These are phyloP conservation scores for Calameuta idolon DNA, from an alignment of 2,888 invertebrate species.

Conservation along the genomic window DNA sequence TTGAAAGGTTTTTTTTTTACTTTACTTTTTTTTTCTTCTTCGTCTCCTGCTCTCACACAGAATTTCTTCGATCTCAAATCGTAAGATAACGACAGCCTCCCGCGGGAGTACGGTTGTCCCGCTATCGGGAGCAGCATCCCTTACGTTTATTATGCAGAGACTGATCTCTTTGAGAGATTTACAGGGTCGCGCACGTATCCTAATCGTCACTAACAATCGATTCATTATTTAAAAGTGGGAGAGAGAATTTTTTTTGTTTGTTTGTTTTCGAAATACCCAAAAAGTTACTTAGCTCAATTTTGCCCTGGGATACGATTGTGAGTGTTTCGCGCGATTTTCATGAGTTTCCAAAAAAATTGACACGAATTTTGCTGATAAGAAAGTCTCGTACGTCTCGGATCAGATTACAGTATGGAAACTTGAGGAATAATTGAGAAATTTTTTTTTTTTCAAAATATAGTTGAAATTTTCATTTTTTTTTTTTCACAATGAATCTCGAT, in stretches of 20 bases:
- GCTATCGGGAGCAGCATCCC: not conserved
- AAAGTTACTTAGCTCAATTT: not conserved
- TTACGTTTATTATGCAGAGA: conserved; percentile 18
- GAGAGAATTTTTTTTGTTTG: not conserved
- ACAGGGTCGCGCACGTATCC: conserved; percentile 21
- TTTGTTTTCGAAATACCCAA: not conserved
- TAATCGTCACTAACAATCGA: conserved; percentile 26
- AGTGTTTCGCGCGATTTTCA: not conserved
- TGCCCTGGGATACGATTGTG: rapidly evolving
- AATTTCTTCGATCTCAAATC: not conserved
- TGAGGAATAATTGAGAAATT: too few species aligned
- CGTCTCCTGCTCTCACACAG: not conserved
- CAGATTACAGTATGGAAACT: too few species aligned
- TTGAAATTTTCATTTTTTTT: too few species aligned
- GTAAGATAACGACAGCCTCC: not conserved
- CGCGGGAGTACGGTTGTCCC: not conserved
- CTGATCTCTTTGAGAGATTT: conserved; percentile 21
- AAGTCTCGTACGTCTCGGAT: too few species aligned
- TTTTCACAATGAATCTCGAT: too few species aligned
- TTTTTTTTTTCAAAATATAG: too few species aligned
- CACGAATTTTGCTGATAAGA: not conserved
- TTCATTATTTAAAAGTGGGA: conserved; percentile 22
- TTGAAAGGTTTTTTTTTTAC: not conserved
- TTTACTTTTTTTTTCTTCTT: not conserved
- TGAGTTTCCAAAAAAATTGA: conserved; percentile 15